A percentile compares a stretch with the other conserved stretches of the same genome.
These are phyloP conservation scores for Adelphocoris suturalis DNA, from an alignment of 2,888 invertebrate species.

Conservation along the genomic window DNA sequence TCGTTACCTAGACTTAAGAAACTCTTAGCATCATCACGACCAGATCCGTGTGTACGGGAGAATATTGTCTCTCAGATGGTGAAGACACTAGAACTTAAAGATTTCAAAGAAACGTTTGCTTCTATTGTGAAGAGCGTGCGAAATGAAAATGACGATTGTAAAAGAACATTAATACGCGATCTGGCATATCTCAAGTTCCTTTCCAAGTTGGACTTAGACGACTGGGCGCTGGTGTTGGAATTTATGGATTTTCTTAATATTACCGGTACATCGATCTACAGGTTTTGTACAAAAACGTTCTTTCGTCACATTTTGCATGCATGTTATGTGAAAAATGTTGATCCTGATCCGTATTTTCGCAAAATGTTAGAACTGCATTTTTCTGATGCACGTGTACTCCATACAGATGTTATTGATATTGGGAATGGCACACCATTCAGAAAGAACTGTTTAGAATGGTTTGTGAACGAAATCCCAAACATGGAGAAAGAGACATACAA, in stretches of 20 bases:
- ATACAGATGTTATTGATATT: too few species aligned
- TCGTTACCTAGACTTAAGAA: conserved; percentile 66
- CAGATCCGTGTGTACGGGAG: conserved; percentile 39
- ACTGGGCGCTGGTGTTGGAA: conserved; percentile 70
- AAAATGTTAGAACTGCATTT: too few species aligned
- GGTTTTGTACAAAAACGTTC: too few species aligned
- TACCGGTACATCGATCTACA: too few species aligned
- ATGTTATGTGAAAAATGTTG: not conserved
- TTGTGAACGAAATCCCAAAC: conserved; percentile 54
- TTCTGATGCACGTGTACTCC: too few species aligned
- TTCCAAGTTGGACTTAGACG: conserved; percentile 37
- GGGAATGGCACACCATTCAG: too few species aligned
- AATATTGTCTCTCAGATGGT: conserved; percentile 46
- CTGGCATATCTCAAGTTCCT: too few species aligned
- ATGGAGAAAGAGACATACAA: not conserved
- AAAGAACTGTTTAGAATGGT: conserved; percentile 68
- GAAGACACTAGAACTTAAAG: not conserved
- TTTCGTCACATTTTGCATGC: not conserved
- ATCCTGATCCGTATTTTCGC: not conserved
- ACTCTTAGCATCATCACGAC: conserved; percentile 53
- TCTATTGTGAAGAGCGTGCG: conserved; percentile 64
- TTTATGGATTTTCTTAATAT: conserved; percentile 50
- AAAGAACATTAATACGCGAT: too few species aligned
- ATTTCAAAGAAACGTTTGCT: conserved; percentile 33
- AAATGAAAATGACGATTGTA: conserved; percentile 61